Percentiles rank a stretch among this genome's conserved stretches.
Evolutionary conservation across 53 echinoderm and acorn worm species (phyloP).

Genomic region (Apostichopus leukothele): DNA sequence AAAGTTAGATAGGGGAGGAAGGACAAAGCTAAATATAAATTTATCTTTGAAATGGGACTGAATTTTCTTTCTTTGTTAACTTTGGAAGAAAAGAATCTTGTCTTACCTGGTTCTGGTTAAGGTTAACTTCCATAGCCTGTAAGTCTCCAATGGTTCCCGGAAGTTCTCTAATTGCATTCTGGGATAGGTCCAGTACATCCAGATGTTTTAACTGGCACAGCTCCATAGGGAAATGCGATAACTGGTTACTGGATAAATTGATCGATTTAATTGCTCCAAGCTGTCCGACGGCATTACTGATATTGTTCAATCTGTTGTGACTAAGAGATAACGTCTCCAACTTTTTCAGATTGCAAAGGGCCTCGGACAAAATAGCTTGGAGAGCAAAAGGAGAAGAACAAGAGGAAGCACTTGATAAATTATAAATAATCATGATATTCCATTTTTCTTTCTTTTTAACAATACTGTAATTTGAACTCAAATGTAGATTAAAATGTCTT

Average conservation of each 20-base stretch:
- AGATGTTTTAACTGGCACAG: slow-evolving; percentile 81
- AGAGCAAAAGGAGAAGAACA: too few species aligned
- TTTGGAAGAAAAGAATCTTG: background rate
- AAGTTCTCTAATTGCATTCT: slow-evolving; percentile 68
- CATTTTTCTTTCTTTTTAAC: too few species aligned
- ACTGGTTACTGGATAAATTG: slow-evolving; percentile 66
- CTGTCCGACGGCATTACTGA: slow-evolving; percentile 66
- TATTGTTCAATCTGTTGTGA: slow-evolving; percentile 72
- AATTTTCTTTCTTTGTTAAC: background rate
- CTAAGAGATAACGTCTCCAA: slow-evolving; percentile 71
- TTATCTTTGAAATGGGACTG: too few species aligned
- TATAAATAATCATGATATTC: too few species aligned
- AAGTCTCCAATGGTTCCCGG: slow-evolving; percentile 74
- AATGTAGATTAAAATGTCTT: too few species aligned
- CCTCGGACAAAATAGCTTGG: slow-evolving; percentile 70
- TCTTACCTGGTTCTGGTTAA: slow-evolving; percentile 96
- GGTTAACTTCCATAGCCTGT: slow-evolving; percentile 90
- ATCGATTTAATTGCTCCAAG: slow-evolving; percentile 73
- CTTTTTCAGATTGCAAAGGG: slow-evolving; percentile 75
- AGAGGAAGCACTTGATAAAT: too few species aligned
- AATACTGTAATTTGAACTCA: too few species aligned
- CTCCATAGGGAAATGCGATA: slow-evolving; percentile 70
- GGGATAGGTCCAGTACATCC: slow-evolving; percentile 87
- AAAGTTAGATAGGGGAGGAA: too few species aligned
- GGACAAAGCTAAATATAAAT: too few species aligned